Percentiles rank a stretch among this genome's conserved stretches.
Evolutionary conservation across 1,140 invertebrate genomes (phyloP).

Genomic region (Papilio aristodemus): DNA sequence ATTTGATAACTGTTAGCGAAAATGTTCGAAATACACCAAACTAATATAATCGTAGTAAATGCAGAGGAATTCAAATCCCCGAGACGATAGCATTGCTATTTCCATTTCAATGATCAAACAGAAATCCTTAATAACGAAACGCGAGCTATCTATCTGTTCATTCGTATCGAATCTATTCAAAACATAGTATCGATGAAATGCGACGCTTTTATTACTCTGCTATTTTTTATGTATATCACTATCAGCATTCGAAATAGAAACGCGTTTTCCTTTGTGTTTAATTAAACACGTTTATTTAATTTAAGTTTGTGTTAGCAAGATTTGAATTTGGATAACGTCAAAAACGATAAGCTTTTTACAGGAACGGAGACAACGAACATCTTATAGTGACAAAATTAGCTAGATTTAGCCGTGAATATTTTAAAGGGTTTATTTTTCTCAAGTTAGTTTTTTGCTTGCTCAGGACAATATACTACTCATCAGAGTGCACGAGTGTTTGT

Average conservation of each 20-base stretch:
- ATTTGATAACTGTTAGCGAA: neutral
- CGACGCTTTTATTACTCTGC: conserved; percentile 11
- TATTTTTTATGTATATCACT: neutral
- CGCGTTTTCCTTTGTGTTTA: conserved; percentile 1
- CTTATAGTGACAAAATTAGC: too few relatives aligned
- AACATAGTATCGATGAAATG: conserved; percentile 28
- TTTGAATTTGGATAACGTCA: neutral
- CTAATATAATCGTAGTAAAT: conserved; percentile 12
- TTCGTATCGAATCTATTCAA: conserved; percentile 31
- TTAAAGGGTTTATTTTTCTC: too few relatives aligned
- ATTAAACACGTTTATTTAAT: neutral
- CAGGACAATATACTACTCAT: too few relatives aligned
- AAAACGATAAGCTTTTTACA: too few relatives aligned
- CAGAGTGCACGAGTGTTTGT: too few relatives aligned
- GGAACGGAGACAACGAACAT: too few relatives aligned
- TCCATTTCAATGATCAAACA: conserved; percentile 30
- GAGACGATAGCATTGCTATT: conserved; percentile 27
- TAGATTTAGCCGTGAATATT: too few relatives aligned
- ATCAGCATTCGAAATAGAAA: neutral
- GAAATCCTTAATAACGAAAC: conserved; percentile 32
- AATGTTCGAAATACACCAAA: conserved; percentile 1
- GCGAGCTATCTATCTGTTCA: conserved; percentile 25
- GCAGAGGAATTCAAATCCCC: conserved; percentile 25
- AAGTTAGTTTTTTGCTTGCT: too few relatives aligned
- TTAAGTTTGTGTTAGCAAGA: neutral